These are phyloP conservation scores for Pristionchus japonicus DNA, from an alignment of 2,888 invertebrate genomes.

Conservation along the genomic window DNA sequence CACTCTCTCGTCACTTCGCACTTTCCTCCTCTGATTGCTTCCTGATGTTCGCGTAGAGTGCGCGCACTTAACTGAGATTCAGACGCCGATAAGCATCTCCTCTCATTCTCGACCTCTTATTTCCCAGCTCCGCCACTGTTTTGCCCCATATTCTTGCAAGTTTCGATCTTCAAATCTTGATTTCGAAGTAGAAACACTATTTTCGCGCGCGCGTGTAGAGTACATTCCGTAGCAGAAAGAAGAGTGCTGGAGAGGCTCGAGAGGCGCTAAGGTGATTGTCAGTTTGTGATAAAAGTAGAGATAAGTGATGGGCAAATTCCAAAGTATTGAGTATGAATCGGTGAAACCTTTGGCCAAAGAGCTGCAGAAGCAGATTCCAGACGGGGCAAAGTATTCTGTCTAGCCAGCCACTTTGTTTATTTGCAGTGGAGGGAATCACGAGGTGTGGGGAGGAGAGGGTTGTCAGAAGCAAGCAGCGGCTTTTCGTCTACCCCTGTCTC, in stretches of 20 bases:
- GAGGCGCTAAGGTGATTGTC: background rate
- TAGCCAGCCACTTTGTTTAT: background rate
- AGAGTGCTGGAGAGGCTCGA: too few species aligned
- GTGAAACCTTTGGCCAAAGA: background rate
- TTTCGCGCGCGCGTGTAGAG: background rate
- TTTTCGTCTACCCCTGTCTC: too few species aligned
- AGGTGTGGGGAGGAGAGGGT: background rate
- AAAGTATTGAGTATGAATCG: background rate
- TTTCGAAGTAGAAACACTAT: background rate
- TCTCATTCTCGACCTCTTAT: background rate
- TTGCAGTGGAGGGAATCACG: background rate
- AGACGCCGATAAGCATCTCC: too few species aligned
- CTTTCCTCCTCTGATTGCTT: background rate
- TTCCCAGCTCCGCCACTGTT: background rate
- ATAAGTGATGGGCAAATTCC: background rate
- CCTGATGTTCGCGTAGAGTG: background rate
- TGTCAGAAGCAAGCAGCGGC: too few species aligned
- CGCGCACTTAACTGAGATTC: background rate
- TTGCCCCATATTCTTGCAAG: background rate
- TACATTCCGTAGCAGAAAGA: background rate
- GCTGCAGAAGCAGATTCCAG: background rate
- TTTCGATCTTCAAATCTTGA: background rate
- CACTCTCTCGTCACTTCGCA: conserved; percentile 19
- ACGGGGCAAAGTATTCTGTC: background rate
- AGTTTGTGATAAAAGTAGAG: background rate